Conservation (phyloP, 2,113 vertebrate genomes). For the Erythrocercus mccallii region DNA sequence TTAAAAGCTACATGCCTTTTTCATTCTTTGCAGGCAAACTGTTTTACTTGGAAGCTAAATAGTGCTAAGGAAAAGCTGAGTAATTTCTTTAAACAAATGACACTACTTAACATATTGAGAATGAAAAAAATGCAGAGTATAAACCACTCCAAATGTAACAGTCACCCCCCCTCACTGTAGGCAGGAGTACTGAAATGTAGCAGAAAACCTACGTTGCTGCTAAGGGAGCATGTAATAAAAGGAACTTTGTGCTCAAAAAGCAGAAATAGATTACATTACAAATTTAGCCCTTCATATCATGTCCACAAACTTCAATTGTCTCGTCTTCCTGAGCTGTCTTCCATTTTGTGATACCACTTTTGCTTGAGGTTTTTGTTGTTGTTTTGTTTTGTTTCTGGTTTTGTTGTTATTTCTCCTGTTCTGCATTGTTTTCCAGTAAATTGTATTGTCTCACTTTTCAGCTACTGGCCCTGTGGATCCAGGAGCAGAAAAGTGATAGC, state of each 20-base stretch:
- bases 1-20: constrained; percentile 39
- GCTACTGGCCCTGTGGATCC: constrained; percentile 4
- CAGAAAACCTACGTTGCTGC: not conserved
- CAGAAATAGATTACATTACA: not conserved
- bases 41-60: constrained; percentile 47
- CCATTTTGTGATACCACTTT: constrained; percentile 15
- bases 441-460: not conserved
- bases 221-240: not conserved
- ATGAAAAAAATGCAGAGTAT: constrained; percentile 46
- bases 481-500: not conserved
- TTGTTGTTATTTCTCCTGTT: not conserved
- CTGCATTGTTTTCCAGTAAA: not conserved
- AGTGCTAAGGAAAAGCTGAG: not conserved
- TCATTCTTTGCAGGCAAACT: constrained; percentile 32
- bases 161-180: not conserved
- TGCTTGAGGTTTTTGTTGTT: not conserved
- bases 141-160: constrained; percentile 25
- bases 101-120: constrained; percentile 36
- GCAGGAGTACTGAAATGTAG: constrained; percentile 1
- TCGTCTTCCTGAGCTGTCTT: not conserved
- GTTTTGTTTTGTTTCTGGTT: not conserved
- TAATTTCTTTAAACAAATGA: constrained; percentile 46
- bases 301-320: not conserved
- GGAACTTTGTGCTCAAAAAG: not conserved
- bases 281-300: not conserved